A percentile compares a stretch with the other conserved stretches of the same genome.
These are phyloP conservation scores for Halictus quadricinctus DNA, from an alignment of 2,888 invertebrate species.

Conservation along the genomic window DNA sequence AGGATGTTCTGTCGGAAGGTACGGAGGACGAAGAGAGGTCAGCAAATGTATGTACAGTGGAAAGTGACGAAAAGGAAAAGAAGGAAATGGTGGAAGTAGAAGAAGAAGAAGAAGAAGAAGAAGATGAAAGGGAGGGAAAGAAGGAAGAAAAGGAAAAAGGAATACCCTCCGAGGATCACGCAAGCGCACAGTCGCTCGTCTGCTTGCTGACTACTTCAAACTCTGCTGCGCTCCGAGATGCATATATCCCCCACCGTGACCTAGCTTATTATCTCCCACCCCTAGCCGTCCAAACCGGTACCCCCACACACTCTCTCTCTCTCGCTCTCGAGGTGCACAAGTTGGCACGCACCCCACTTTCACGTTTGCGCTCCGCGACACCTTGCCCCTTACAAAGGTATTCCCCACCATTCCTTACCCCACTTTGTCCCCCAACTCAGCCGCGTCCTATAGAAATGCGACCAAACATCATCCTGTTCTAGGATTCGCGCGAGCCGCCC, in stretches of 20 bases:
- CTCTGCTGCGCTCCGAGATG: conserved; percentile 45
- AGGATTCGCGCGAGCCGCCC: conserved; percentile 40
- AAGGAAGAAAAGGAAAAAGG: conserved; percentile 18
- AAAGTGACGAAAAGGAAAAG: conserved; percentile 1
- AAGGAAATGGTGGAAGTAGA: conserved; percentile 4
- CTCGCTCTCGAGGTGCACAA: background rate
- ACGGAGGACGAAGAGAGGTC: conserved; percentile 12
- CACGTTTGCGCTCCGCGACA: conserved; percentile 20
- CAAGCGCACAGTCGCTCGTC: conserved; percentile 79
- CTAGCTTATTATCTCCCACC: conserved; percentile 19
- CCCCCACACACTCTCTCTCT: no score
- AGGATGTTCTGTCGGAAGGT: conserved; percentile 24
- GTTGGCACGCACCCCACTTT: conserved; percentile 40
- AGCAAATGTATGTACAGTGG: background rate
- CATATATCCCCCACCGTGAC: conserved; percentile 47
- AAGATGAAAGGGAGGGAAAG: conserved; percentile 1
- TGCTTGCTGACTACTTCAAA: conserved; percentile 77
- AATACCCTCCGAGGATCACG: conserved; percentile 69
- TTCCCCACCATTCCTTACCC: conserved; percentile 30
- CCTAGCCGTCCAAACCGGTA: background rate
- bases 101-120: conserved; percentile 14
- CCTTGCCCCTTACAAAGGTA: conserved; percentile 7
- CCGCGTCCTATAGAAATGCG: conserved; percentile 35
- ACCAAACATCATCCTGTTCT: conserved; percentile 6
- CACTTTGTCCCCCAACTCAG: conserved; percentile 10